Percentiles rank a stretch among this genome's conserved stretches.
phyloP scores from a whole-genome alignment of 2,113 vertebrate species.

The Prochilodus magdalenae region DNA sequence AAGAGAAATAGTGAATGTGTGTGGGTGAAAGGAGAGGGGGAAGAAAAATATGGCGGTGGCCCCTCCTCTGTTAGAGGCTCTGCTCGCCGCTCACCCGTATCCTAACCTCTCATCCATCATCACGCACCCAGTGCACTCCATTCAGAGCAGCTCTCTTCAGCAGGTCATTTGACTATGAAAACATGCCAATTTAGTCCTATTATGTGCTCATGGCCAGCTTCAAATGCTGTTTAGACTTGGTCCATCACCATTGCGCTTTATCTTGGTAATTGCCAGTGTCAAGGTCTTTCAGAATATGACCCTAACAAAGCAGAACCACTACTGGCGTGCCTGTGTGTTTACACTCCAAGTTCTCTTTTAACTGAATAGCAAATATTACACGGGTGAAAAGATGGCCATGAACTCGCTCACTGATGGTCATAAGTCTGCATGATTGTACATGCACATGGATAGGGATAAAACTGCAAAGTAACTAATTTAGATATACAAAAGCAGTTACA shows the following conservation, averaged over 20 bases:
- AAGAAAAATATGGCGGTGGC: neutral
- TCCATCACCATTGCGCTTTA: slow-evolving; percentile 56
- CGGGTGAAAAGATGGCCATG: neutral
- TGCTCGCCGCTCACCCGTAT: slow-evolving; percentile 58
- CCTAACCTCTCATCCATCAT: slow-evolving; percentile 68
- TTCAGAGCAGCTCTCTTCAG: slow-evolving; percentile 57
- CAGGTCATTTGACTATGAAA: slow-evolving; percentile 66
- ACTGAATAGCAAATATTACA: neutral
- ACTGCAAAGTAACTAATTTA: neutral
- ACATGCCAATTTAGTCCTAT: slow-evolving; percentile 68
- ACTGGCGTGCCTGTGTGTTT: slow-evolving; percentile 60
- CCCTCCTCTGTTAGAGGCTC: slow-evolving; percentile 20
- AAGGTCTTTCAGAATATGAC: slow-evolving; percentile 40
- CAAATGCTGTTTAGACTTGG: slow-evolving; percentile 54
- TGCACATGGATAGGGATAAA: too few relatives aligned
- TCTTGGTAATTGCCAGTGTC: slow-evolving; percentile 59
- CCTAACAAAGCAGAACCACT: neutral
- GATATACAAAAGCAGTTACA: neutral
- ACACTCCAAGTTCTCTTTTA: slow-evolving; percentile 50
- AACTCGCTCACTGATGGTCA: neutral
- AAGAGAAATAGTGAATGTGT: slow-evolving; percentile 19
- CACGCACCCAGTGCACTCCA: slow-evolving; percentile 57
- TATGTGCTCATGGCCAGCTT: slow-evolving; percentile 56
- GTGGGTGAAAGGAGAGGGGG: neutral
- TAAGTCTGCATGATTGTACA: neutral